Evolutionary conservation across 2,888 invertebrate genomes (phyloP).

Genomic region (Podotricha telesiphe): DNA sequence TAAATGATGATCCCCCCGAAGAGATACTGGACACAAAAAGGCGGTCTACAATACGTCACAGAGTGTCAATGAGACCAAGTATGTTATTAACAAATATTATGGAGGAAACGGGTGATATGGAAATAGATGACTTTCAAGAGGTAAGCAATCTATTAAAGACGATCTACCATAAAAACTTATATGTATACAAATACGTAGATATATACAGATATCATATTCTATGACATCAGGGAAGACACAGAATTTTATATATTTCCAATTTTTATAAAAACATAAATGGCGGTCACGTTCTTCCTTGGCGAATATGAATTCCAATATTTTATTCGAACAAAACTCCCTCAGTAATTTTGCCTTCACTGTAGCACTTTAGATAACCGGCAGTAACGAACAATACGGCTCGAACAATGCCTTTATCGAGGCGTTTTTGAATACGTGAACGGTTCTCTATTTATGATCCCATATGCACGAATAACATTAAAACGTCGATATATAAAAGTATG

Average conservation of each 20-base stretch:
- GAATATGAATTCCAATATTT: constrained; percentile 24
- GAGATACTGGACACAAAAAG: constrained; percentile 58
- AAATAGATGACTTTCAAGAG: constrained; percentile 64
- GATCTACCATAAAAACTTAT: background rate
- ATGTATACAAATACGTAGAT: too few species aligned
- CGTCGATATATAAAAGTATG: background rate
- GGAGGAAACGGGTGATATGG: constrained; percentile 68
- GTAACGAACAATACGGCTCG: constrained; percentile 41
- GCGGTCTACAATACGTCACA: constrained; percentile 56
- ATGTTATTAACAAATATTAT: constrained; percentile 70
- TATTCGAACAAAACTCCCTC: constrained; percentile 22
- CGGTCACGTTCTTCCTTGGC: background rate
- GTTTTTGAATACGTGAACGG: constrained; percentile 31
- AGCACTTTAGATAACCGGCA: constrained; percentile 33
- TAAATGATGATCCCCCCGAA: constrained; percentile 64
- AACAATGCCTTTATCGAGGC: constrained; percentile 40
- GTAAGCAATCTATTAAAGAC: constrained; percentile 54
- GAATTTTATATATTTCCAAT: background rate
- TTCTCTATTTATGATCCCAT: constrained; percentile 26
- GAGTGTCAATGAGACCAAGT: constrained; percentile 76
- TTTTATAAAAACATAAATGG: background rate
- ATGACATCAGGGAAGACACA: background rate
- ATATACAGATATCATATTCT: background rate
- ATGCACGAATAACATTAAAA: constrained; percentile 22
- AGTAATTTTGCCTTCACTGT: constrained; percentile 30